Evolutionary conservation across 2,888 invertebrate species (phyloP).

Genomic region (Microctonus brassicae): DNA sequence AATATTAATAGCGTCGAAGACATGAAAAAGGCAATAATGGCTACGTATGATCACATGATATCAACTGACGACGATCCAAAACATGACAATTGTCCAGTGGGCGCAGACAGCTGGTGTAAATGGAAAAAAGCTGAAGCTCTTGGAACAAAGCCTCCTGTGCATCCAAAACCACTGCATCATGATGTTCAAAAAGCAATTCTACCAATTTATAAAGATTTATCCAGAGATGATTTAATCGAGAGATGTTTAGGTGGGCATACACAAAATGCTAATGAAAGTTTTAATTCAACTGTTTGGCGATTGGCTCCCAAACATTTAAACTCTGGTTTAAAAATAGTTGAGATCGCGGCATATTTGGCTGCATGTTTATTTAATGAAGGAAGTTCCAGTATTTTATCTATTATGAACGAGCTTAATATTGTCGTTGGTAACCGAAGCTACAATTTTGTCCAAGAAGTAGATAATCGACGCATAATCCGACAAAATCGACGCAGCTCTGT

Average conservation of each 20-base stretch:
- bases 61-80: constrained; percentile 49
- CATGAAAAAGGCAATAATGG: constrained; percentile 50
- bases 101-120: constrained; percentile 50
- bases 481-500: not conserved
- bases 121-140: constrained; percentile 42
- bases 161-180: constrained; percentile 20
- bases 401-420: not conserved
- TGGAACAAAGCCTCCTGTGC: not conserved
- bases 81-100: constrained; percentile 50
- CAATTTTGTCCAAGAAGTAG: not conserved
- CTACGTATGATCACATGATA: constrained; percentile 44
- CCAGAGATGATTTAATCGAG: constrained; percentile 35
- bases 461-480: not conserved
- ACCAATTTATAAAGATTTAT: constrained; percentile 32
- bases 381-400: not conserved
- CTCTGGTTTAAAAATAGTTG: constrained; percentile 6
- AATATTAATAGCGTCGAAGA: constrained; percentile 45
- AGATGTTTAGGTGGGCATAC: constrained; percentile 24
- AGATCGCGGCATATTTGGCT: not conserved
- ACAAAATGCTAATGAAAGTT: constrained; percentile 38
- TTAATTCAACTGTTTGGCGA: constrained; percentile 39
- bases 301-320: constrained; percentile 27
- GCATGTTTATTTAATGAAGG: not conserved
- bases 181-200: constrained; percentile 29
- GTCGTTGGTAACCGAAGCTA: not conserved